phyloP scores from a whole-genome alignment of 2,797 vertebrate genomes.

The Ispidina picta region DNA sequence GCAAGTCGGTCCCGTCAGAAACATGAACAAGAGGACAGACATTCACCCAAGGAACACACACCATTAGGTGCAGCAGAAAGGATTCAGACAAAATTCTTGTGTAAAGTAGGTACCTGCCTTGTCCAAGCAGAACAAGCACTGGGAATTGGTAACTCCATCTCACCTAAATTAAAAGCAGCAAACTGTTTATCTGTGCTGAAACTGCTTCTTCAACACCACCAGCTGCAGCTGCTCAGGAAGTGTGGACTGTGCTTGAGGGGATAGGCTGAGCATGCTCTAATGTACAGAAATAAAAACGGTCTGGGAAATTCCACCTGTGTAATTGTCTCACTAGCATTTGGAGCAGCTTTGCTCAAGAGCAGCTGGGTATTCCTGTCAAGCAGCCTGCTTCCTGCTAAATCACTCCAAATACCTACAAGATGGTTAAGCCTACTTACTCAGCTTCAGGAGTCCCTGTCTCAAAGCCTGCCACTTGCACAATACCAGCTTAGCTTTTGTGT shows the following conservation, averaged over 20 bases:
- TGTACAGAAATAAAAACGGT: neutral
- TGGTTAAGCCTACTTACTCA: neutral
- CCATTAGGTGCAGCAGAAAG: neutral
- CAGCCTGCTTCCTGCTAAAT: neutral
- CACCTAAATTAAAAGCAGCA: neutral
- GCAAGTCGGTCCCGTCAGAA: neutral
- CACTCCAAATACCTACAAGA: neutral
- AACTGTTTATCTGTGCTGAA: neutral
- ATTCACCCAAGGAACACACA: neutral
- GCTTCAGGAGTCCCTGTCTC: neutral
- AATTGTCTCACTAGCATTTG: neutral
- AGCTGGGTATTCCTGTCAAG: neutral
- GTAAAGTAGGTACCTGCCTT: neutral
- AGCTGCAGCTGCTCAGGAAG: neutral
- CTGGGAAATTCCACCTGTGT: neutral
- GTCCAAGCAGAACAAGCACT: neutral
- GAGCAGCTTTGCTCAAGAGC: neutral
- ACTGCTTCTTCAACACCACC: neutral
- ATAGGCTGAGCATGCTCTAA: neutral
- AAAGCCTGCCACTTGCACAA: neutral
- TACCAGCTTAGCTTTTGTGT: neutral
- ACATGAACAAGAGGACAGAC: neutral
- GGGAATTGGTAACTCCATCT: neutral
- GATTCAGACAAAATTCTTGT: neutral
- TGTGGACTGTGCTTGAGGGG: rapidly evolving